These are phyloP conservation scores for Operophtera brumata DNA, from an alignment of 2,888 invertebrate species.

Conservation along the genomic window DNA sequence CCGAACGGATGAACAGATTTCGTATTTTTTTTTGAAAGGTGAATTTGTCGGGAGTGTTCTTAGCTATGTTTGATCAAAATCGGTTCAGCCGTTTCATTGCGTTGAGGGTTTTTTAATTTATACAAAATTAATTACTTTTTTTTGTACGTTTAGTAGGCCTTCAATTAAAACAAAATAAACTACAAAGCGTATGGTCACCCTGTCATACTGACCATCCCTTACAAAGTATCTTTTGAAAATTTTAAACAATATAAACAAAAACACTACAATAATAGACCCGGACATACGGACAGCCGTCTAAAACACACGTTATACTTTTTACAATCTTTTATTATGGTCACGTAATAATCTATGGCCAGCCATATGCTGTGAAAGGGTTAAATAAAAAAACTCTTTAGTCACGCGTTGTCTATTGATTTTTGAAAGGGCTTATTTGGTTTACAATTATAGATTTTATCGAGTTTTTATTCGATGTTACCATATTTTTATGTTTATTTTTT, in stretches of 20 bases:
- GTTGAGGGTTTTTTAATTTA: no score
- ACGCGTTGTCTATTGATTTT: constrained; percentile 60
- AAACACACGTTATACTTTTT: constrained; percentile 34
- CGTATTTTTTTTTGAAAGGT: no score
- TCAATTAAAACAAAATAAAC: no score
- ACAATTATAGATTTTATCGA: constrained; percentile 27
- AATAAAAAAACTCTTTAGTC: constrained; percentile 43
- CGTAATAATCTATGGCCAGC: constrained; percentile 44
- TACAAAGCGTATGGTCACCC: constrained; percentile 34
- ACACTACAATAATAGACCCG: constrained; percentile 44
- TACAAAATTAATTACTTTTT: no score
- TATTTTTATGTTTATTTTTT: no score
- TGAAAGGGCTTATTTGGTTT: constrained; percentile 33
- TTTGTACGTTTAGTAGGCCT: no score
- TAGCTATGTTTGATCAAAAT: no score
- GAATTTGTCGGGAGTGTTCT: no score
- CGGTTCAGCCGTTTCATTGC: no score
- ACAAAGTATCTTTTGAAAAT: constrained; percentile 52
- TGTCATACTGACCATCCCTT: constrained; percentile 52
- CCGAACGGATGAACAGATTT: no score
- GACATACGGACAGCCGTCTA: constrained; percentile 51
- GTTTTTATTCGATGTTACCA: constrained; percentile 11
- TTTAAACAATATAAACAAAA: constrained; percentile 47
- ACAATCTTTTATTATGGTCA: constrained; percentile 45
- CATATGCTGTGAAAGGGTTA: constrained; percentile 58